phyloP scores from a whole-genome alignment of 2,797 vertebrate species.

The Sebastes dallii region DNA sequence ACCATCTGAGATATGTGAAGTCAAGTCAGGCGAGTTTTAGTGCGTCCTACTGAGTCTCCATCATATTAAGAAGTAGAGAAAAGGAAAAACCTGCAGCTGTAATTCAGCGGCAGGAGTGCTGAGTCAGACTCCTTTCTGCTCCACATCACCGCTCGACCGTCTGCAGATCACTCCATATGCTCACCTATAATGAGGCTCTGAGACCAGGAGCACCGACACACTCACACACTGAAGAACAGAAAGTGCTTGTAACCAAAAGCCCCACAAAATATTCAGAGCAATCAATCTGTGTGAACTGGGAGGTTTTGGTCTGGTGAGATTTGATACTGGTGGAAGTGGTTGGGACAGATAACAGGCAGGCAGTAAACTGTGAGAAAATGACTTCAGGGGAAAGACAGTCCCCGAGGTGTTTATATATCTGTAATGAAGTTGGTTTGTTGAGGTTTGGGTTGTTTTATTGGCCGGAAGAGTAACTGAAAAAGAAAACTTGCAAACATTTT shows the following conservation, averaged over 20 bases:
- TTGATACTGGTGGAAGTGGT: not conserved
- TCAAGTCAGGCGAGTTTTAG: constrained; percentile 20
- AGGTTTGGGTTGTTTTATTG: not conserved
- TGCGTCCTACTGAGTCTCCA: not conserved
- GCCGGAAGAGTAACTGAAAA: not conserved
- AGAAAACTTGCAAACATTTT: not conserved
- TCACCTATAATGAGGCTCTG: constrained; percentile 43
- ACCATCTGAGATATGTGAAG: not conserved
- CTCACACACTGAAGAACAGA: not conserved
- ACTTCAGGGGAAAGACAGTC: constrained; percentile 29
- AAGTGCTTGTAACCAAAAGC: not conserved
- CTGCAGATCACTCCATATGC: constrained; percentile 38
- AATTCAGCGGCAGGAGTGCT: constrained; percentile 47
- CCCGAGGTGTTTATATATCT: constrained; percentile 24
- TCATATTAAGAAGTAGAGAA: constrained; percentile 4
- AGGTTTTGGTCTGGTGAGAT: not conserved
- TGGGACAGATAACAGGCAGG: not conserved
- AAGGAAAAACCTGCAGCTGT: constrained; percentile 28
- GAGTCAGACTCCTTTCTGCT: constrained; percentile 51
- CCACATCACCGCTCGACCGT: constrained; percentile 23
- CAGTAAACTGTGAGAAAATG: constrained; percentile 21
- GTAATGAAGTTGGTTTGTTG: constrained; percentile 21
- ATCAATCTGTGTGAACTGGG: not conserved
- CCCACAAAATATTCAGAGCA: not conserved
- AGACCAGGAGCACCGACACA: constrained; percentile 8